Conservation (phyloP, 1,140 invertebrate genomes). For the Brachystomella parvula region DNA sequence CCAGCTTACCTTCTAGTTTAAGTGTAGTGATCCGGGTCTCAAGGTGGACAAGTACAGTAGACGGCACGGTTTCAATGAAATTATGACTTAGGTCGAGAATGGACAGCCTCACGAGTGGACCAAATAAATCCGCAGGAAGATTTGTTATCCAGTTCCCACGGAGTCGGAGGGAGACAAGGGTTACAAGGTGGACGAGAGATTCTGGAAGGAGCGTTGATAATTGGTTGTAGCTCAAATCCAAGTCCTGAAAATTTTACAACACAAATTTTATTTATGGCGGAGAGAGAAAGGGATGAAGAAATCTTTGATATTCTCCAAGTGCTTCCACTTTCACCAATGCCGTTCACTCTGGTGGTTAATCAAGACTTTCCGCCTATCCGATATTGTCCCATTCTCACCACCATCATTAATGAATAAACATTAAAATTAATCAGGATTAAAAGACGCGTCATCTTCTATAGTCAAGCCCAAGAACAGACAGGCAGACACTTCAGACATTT, state of each 20-base stretch:
- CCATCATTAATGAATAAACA: no score
- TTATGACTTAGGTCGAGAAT: constrained; percentile 76
- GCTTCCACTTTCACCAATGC: not conserved
- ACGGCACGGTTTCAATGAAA: constrained; percentile 68
- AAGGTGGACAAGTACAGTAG: constrained; percentile 63
- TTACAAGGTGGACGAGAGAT: constrained; percentile 64
- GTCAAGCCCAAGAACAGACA: no score
- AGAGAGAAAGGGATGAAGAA: not conserved
- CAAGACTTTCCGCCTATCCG: not conserved
- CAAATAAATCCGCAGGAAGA: constrained; percentile 68
- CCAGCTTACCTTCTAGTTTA: constrained; percentile 59
- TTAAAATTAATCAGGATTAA: no score
- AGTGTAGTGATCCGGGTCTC: constrained; percentile 71
- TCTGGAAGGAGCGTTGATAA: constrained; percentile 65
- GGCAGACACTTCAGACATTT: no score
- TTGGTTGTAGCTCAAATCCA: constrained; percentile 77
- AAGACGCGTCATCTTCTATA: no score
- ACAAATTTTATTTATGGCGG: constrained; percentile 1
- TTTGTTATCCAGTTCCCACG: constrained; percentile 72
- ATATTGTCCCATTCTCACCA: no score
- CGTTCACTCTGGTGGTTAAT: not conserved
- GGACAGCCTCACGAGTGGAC: constrained; percentile 65
- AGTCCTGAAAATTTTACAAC: constrained; percentile 48
- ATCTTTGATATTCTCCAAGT: constrained; percentile 1
- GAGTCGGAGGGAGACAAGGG: constrained; percentile 64